Percentiles rank a stretch among this genome's conserved stretches.
phyloP scores from a whole-genome alignment of 2,113 vertebrate species.

The Aspiorhynchus laticeps region DNA sequence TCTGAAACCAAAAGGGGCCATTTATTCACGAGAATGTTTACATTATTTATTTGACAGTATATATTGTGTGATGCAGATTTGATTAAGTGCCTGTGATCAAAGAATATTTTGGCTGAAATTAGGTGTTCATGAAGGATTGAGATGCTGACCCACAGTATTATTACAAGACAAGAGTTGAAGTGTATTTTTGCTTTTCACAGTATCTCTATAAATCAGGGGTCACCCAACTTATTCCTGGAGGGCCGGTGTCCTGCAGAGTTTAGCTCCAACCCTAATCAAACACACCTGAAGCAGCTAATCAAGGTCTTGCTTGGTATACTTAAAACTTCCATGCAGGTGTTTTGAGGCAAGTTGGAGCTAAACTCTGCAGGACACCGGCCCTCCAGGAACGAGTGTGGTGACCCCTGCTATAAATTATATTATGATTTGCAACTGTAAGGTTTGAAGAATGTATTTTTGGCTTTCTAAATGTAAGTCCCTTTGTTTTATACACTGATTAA shows the following conservation, averaged over 20 bases:
- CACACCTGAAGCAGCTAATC: no score
- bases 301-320: no score
- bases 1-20: background rate
- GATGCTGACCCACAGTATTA: background rate
- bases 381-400: no score
- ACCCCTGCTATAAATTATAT: no score
- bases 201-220: background rate
- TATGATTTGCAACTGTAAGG: background rate
- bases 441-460: background rate
- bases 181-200: conserved; percentile 24
- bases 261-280: no score
- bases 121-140: background rate
- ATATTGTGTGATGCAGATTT: background rate
- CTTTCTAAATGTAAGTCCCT: background rate
- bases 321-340: no score
- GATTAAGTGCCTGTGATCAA: background rate
- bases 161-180: background rate
- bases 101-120: background rate
- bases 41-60: conserved; percentile 40
- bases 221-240: no score
- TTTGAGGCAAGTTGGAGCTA: no score
- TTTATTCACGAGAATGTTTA: conserved; percentile 32
- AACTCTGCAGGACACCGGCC: no score
- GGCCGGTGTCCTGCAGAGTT: no score
- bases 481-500: conserved; percentile 8